Evolutionary conservation across 2,888 invertebrate species (phyloP), one percentile per base, ranked within the genome.

Genomic region (Oscheius sp.): DNA sequence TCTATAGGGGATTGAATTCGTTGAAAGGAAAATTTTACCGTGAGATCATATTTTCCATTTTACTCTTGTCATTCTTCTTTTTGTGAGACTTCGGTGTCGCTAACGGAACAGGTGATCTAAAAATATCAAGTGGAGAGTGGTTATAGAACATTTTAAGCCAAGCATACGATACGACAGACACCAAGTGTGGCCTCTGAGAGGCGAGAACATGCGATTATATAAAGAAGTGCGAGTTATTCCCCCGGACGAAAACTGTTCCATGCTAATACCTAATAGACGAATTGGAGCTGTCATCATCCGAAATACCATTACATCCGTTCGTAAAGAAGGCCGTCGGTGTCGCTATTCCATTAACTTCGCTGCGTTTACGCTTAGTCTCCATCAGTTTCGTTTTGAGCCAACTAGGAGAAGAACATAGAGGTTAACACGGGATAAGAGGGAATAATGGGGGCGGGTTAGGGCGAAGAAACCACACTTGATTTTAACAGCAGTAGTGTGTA

Each of bases 271-370:
- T 67, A 61, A 59, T 59, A 17, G 67, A 67, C 17, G 49, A 59
- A 32, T 67, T 67, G 49, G 67, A 67, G 6, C 26, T 26, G 9
- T 67, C 67, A 22, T 67, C 67, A 28, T 67, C 67, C 2, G 59
- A 59, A n/a, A 63, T n/a, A 22, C 64, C 64, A 32, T 49, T 50
- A 26, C 26, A 57, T 6, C 49, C 50, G 26, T 49, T 47, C 14
- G 56, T 38, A 44, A 51, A 24, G 22, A 33, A 51, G 6, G 38
- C 6, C 22, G 64, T 17, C 33, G 56, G 26, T 24, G 45, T 22
- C 26, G 50, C 17, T 17, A 51, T 26, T n/a, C 66, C 45, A 33
- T 57, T 57, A 12, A 44, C 45, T 6, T 32, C 47, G n/a, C 45
- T 2, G 28, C 57, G 44, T 5, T 41, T 20, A 2, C 64, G 20